Percentiles rank a stretch among this genome's conserved stretches.
Conservation (phyloP, 2,888 invertebrate genomes). For the Polyommatus icarus region DNA sequence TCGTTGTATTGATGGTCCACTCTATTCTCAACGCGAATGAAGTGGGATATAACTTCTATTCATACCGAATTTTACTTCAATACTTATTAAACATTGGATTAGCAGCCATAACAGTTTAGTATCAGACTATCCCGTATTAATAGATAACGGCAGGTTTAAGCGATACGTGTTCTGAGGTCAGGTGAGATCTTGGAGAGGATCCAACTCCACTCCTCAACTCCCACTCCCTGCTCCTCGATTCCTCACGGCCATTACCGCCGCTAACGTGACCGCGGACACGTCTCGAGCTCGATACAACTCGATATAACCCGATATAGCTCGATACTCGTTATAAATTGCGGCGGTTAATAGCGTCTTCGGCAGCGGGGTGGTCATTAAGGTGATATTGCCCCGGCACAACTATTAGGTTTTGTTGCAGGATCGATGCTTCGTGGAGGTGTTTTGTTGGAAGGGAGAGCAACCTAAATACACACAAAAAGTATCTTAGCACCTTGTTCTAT, state of each 20-base stretch:
- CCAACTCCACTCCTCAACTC: neutral
- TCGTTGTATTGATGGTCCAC: neutral
- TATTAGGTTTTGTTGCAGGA: neutral
- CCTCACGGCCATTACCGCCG: neutral
- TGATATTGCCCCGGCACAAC: neutral
- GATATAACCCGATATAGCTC: slow-evolving; percentile 32
- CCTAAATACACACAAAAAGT: neutral
- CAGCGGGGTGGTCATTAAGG: neutral
- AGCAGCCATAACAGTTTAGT: neutral
- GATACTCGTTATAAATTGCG: slow-evolving; percentile 30
- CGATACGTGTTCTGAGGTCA: slow-evolving; percentile 8
- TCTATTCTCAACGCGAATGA: neutral
- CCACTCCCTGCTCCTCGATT: neutral
- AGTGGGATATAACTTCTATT: neutral
- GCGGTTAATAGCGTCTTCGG: slow-evolving; percentile 14
- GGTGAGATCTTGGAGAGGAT: neutral
- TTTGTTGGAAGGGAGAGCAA: neutral
- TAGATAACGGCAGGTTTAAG: neutral
- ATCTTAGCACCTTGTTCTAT: too few relatives aligned
- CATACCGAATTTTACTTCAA: neutral
- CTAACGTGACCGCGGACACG: slow-evolving; percentile 13
- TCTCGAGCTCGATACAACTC: neutral
- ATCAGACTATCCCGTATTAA: slow-evolving; percentile 2
- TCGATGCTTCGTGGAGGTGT: neutral
- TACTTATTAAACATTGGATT: neutral